A percentile compares a stretch with the other conserved stretches of the same genome.
These are phyloP conservation scores for Halcyon chelicuti DNA, from an alignment of 2,797 vertebrate species.

Conservation along the genomic window DNA sequence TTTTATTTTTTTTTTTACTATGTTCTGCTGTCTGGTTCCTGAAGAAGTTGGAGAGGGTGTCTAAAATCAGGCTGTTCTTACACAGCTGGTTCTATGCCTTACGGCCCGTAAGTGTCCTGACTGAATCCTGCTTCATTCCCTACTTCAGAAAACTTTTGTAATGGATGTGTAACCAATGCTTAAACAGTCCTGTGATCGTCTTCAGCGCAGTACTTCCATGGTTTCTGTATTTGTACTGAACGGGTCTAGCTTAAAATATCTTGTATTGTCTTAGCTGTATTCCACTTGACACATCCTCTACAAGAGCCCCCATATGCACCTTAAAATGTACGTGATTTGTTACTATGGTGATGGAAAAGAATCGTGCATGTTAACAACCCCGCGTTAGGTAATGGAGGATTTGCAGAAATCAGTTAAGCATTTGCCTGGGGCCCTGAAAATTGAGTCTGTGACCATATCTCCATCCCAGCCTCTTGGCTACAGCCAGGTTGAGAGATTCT, in stretches of 20 bases:
- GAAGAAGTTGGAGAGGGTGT: neutral
- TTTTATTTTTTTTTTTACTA: neutral
- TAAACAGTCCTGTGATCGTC: neutral
- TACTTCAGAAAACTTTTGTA: conserved; percentile 6
- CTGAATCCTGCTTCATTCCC: neutral
- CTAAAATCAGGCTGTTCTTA: neutral
- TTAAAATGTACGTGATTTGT: conserved; percentile 63
- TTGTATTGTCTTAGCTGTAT: conserved; percentile 33
- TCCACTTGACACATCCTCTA: conserved; percentile 55
- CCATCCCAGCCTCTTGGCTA: neutral
- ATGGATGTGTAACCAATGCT: neutral
- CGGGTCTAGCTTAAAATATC: conserved; percentile 21
- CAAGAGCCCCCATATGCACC: conserved; percentile 57
- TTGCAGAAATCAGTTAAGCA: conserved; percentile 38
- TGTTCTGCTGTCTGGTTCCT: neutral
- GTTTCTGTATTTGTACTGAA: conserved; percentile 27
- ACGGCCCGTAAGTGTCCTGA: neutral
- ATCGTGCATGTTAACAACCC: conserved; percentile 42
- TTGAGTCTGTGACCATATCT: neutral
- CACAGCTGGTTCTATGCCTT: neutral
- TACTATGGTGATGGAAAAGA: conserved; percentile 70
- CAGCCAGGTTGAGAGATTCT: neutral
- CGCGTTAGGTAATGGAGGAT: conserved; percentile 9
- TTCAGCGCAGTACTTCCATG: neutral
- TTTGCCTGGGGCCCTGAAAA: conserved; percentile 31